Conservation (phyloP, 2,888 invertebrate species). For the Morpho achilles region DNA sequence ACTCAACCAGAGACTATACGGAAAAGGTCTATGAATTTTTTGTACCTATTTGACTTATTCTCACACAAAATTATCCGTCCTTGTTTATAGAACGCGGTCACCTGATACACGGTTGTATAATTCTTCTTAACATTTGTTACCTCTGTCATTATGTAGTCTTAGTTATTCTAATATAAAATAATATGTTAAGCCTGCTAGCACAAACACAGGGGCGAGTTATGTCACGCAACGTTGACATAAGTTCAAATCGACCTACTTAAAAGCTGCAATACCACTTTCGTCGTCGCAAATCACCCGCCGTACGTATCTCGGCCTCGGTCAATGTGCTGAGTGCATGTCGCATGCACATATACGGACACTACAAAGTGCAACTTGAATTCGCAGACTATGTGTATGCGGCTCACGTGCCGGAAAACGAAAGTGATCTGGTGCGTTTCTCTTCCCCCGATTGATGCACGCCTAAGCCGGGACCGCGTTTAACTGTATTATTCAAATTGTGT, state of each 20-base stretch:
- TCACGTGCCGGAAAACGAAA: slow-evolving; percentile 75
- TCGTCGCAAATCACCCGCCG: slow-evolving; percentile 74
- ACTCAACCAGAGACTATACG: too few relatives aligned
- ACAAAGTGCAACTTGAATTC: slow-evolving; percentile 74
- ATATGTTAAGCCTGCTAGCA: too few relatives aligned
- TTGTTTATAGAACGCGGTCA: too few relatives aligned
- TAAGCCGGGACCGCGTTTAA: slow-evolving; percentile 64
- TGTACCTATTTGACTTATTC: too few relatives aligned
- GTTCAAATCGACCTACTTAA: slow-evolving; percentile 73
- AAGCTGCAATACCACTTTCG: slow-evolving; percentile 78
- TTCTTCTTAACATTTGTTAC: too few relatives aligned
- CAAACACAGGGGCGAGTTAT: slow-evolving; percentile 17
- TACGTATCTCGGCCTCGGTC: slow-evolving; percentile 76
- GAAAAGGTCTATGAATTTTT: too few relatives aligned
- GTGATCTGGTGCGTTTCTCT: slow-evolving; percentile 73
- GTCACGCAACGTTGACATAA: slow-evolving; percentile 68
- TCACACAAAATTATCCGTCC: too few relatives aligned
- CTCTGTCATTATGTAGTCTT: too few relatives aligned
- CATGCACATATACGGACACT: slow-evolving; percentile 75
- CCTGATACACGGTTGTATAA: too few relatives aligned
- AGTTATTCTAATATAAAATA: too few relatives aligned
- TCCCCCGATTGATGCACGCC: slow-evolving; percentile 68
- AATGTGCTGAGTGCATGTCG: slow-evolving; percentile 73
- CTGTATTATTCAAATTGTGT: slow-evolving; percentile 71
- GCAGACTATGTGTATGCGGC: slow-evolving; percentile 66